phyloP scores from a whole-genome alignment of 2,888 invertebrate species.

The Caenorhabditis drosophilae region DNA sequence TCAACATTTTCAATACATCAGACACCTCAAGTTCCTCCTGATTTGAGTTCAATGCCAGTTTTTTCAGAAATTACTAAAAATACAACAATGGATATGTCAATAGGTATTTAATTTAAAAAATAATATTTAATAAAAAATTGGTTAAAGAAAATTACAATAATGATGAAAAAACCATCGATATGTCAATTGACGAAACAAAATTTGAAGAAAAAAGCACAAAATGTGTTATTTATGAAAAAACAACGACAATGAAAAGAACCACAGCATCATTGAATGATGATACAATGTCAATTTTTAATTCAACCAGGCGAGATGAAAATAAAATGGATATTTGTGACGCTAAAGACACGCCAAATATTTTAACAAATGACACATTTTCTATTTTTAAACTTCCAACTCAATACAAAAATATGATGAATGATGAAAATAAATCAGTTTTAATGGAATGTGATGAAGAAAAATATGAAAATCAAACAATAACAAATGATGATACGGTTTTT shows the following conservation, averaged over 20 bases:
- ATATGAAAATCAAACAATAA: constrained; percentile 1
- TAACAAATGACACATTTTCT: too few species aligned
- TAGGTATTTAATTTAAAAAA: not conserved
- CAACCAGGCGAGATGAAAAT: not conserved
- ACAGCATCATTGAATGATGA: not conserved
- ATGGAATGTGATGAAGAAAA: too few species aligned
- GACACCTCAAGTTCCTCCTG: not conserved
- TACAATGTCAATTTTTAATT: not conserved
- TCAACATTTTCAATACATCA: too few species aligned
- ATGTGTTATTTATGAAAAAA: not conserved
- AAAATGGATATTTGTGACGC: not conserved
- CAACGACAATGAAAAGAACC: not conserved
- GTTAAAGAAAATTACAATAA: not conserved
- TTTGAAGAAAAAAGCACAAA: not conserved
- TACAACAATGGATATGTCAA: constrained; percentile 16
- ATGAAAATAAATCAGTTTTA: too few species aligned
- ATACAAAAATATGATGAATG: too few species aligned
- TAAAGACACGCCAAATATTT: not conserved
- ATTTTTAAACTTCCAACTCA: not conserved
- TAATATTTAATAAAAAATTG: not conserved
- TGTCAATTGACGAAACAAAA: constrained; percentile 11
- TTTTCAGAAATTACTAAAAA: not conserved
- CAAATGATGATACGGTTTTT: constrained; percentile 8
- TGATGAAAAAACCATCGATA: constrained; percentile 6
- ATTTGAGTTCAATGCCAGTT: not conserved